Evolutionary conservation across 2,888 invertebrate species (phyloP).

Genomic region (Phengaris arion): DNA sequence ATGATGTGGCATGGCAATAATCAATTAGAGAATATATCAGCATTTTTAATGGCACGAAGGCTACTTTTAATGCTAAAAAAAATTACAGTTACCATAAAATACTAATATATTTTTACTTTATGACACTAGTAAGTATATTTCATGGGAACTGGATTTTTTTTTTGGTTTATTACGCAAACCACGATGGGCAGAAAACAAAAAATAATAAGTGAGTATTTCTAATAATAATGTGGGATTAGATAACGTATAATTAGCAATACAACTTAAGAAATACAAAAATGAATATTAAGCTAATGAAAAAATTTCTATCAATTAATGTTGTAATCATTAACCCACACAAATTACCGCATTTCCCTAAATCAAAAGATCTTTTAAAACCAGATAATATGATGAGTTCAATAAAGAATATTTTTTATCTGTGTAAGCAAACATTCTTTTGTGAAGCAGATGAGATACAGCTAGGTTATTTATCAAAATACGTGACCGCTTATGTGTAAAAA

Average conservation of each 20-base stretch:
- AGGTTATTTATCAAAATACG: slow-evolving; percentile 45
- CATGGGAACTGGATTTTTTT: too few species aligned
- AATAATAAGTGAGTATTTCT: too few species aligned
- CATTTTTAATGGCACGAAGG: not conserved
- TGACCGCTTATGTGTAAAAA: slow-evolving; percentile 47
- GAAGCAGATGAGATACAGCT: slow-evolving; percentile 44
- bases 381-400: slow-evolving; percentile 18
- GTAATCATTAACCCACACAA: not conserved
- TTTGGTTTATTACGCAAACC: too few species aligned
- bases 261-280: too few species aligned
- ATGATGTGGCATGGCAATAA: not conserved
- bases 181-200: too few species aligned
- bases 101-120: too few species aligned
- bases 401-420: slow-evolving; percentile 29
- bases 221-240: too few species aligned
- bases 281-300: not conserved
- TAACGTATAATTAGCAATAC: too few species aligned
- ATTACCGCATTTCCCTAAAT: slow-evolving; percentile 8
- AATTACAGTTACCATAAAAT: too few species aligned
- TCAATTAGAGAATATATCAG: not conserved
- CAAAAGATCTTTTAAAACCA: slow-evolving; percentile 23
- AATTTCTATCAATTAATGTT: not conserved
- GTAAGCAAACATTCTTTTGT: slow-evolving; percentile 38
- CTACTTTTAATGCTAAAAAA: too few species aligned
- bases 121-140: too few species aligned